These are phyloP conservation scores for Neoniphon sammara DNA, from an alignment of 2,797 vertebrate genomes.

Conservation along the genomic window DNA sequence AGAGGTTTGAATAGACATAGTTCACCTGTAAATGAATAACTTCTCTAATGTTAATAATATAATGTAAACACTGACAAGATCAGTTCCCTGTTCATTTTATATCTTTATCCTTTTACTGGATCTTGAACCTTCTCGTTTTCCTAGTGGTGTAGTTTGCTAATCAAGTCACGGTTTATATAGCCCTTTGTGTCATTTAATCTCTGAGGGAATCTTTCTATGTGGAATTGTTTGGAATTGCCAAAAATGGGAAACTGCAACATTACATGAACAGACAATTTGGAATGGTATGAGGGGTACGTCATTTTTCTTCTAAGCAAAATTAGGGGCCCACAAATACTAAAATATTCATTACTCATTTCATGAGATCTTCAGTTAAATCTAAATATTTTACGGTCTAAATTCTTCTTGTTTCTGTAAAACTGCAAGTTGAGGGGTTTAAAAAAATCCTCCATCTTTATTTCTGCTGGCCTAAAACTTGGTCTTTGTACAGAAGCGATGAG, in stretches of 20 bases:
- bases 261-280: constrained; percentile 51
- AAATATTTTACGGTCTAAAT: constrained; percentile 64
- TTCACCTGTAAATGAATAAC: neutral
- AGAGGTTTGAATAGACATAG: neutral
- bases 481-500: constrained; percentile 56
- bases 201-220: constrained; percentile 6
- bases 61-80: no score
- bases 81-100: no score
- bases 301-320: constrained; percentile 32
- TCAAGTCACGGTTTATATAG: constrained; percentile 24
- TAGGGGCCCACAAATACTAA: constrained; percentile 45
- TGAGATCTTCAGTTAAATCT: constrained; percentile 47
- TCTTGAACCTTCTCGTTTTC: neutral
- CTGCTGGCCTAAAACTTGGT: constrained; percentile 37
- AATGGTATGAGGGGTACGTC: constrained; percentile 12
- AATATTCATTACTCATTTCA: constrained; percentile 62
- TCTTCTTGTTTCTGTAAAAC: constrained; percentile 11
- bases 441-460: constrained; percentile 35
- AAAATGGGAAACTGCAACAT: constrained; percentile 55
- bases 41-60: no score
- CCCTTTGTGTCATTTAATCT: constrained; percentile 6
- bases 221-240: constrained; percentile 36
- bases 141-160: neutral
- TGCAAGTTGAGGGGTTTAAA: constrained; percentile 25
- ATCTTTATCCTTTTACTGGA: no score